These are phyloP conservation scores for Urocynchramus pylzowi DNA, from an alignment of 2,113 vertebrate genomes.

Conservation along the genomic window DNA sequence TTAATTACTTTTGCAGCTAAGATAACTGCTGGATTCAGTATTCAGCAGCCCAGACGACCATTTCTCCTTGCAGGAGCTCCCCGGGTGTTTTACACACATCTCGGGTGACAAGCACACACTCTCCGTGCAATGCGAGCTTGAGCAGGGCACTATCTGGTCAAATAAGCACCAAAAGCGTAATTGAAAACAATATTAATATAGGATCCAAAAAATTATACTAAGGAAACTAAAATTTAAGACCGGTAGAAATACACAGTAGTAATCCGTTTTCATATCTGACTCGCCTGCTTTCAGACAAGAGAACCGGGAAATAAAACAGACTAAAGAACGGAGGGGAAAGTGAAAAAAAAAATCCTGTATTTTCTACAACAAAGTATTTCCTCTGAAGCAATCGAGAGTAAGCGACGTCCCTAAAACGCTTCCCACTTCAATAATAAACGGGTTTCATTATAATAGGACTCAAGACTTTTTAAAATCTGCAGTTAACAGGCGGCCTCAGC, in stretches of 20 bases:
- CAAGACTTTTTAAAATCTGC: rapidly evolving
- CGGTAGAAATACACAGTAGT: background rate
- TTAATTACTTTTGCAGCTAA: slow-evolving; percentile 31
- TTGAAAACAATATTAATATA: background rate
- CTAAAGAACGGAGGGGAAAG: rapidly evolving
- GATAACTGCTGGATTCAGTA: background rate
- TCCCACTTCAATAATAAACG: background rate
- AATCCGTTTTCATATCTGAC: background rate
- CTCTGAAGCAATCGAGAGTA: background rate
- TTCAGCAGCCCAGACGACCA: background rate
- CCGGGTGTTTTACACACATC: background rate
- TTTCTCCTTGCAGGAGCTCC: background rate
- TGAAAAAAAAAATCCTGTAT: background rate
- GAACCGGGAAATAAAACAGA: background rate
- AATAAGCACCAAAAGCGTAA: background rate
- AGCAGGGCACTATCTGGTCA: background rate
- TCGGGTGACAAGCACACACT: background rate
- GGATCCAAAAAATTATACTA: background rate
- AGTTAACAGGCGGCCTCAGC: rapidly evolving
- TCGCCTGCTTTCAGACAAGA: background rate
- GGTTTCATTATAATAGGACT: rapidly evolving
- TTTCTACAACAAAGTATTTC: background rate
- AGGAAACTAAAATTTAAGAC: background rate
- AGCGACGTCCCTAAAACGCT: background rate
- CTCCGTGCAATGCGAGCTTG: background rate